These are phyloP conservation scores for Noctua pronuba DNA, from an alignment of 2,888 invertebrate species.

Conservation along the genomic window DNA sequence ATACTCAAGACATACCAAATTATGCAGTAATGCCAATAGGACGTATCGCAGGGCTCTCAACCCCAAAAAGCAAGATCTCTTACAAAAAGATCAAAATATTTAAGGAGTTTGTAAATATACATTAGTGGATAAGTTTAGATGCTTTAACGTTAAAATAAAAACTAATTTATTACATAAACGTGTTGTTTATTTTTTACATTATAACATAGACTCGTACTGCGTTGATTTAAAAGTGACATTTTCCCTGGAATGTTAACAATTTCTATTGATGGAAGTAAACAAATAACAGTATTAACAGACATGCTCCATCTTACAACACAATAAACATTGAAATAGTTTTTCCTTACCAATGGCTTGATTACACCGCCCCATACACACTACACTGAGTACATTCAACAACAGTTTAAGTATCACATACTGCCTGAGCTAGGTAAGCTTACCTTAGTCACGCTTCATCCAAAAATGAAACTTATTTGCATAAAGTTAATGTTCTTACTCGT, in stretches of 20 bases:
- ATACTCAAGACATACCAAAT: conserved; percentile 51
- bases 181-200: conserved; percentile 35
- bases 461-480: neutral
- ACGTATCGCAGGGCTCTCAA: conserved; percentile 24
- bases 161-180: conserved; percentile 55
- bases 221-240: neutral
- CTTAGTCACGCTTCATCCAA: neutral
- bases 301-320: neutral
- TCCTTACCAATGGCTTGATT: neutral
- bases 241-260: neutral
- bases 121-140: conserved; percentile 49
- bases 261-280: neutral
- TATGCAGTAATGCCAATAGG: conserved; percentile 33
- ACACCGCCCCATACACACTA: neutral
- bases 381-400: neutral
- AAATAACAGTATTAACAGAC: neutral
- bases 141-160: conserved; percentile 57
- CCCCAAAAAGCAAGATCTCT: conserved; percentile 47
- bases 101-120: conserved; percentile 63
- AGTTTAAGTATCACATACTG: neutral
- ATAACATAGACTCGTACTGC: neutral
- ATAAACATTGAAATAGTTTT: neutral
- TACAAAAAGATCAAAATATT: conserved; percentile 35
- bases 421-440: neutral
- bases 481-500: neutral